phyloP scores from a whole-genome alignment of 1,140 invertebrate genomes.

The Lineus longissimus region DNA sequence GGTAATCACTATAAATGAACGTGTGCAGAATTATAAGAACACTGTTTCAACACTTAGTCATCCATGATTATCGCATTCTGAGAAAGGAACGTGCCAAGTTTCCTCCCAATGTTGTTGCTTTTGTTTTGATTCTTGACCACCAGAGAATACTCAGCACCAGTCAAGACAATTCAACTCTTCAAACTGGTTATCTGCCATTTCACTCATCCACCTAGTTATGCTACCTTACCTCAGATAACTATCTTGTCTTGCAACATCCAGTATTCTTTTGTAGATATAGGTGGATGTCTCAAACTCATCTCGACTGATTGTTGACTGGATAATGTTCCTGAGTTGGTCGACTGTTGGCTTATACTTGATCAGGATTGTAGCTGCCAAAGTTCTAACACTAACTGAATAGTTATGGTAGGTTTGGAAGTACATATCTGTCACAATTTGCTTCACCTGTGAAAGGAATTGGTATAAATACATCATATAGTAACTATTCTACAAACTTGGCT shows the following conservation, averaged over 20 bases:
- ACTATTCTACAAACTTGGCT: no score
- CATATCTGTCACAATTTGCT: conserved; percentile 30
- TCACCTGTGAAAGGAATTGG: conserved; percentile 30
- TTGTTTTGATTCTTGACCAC: no score
- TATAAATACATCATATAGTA: conserved; percentile 1
- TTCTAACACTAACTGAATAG: conserved; percentile 43
- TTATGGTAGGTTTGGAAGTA: conserved; percentile 40
- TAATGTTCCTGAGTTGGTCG: conserved; percentile 30
- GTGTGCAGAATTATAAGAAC: no score
- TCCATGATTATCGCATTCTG: no score
- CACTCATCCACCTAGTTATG: no score
- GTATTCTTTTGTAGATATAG: conserved; percentile 34
- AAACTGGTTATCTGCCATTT: no score
- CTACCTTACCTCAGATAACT: conserved; percentile 32
- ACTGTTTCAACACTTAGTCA: no score
- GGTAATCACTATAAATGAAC: conserved; percentile 2
- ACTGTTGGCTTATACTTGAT: conserved; percentile 26
- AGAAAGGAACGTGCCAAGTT: no score
- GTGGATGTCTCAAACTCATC: conserved; percentile 40
- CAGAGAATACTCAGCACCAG: no score
- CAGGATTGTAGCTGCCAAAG: conserved; percentile 35
- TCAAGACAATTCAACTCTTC: no score
- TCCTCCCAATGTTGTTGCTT: no score
- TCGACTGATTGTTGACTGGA: conserved; percentile 29
- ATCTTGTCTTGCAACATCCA: conserved; percentile 31